phyloP scores from a whole-genome alignment of 2,888 invertebrate genomes.

The Tholera decimalis region DNA sequence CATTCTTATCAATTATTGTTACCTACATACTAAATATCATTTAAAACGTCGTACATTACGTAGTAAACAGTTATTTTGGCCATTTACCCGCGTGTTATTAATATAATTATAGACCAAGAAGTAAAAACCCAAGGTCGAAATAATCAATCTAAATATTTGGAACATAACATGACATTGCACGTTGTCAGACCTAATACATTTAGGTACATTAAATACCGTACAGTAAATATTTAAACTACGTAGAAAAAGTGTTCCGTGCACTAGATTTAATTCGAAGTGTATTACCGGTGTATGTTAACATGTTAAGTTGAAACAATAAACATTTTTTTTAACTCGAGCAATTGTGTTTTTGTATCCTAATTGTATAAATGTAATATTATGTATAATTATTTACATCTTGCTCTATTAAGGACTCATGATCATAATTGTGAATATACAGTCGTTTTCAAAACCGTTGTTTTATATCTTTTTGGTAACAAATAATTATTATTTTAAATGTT shows the following conservation, averaged over 20 bases:
- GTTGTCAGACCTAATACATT: slow-evolving; percentile 41
- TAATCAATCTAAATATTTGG: slow-evolving; percentile 33
- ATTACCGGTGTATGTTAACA: slow-evolving; percentile 72
- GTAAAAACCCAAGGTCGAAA: slow-evolving; percentile 33
- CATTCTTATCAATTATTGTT: slow-evolving; percentile 54
- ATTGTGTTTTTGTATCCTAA: slow-evolving; percentile 69
- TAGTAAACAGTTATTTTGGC: slow-evolving; percentile 54
- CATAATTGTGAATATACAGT: slow-evolving; percentile 50
- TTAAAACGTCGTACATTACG: slow-evolving; percentile 55
- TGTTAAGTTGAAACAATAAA: slow-evolving; percentile 72
- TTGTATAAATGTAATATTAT: slow-evolving; percentile 71
- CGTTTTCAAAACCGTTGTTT: slow-evolving; percentile 59
- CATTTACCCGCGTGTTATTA: slow-evolving; percentile 39
- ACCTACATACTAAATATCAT: slow-evolving; percentile 58
- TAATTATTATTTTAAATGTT: slow-evolving; percentile 18
- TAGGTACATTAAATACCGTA: slow-evolving; percentile 50
- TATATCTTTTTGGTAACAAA: slow-evolving; percentile 7
- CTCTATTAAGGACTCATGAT: slow-evolving; percentile 65
- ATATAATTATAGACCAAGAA: slow-evolving; percentile 23
- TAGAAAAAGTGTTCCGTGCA: slow-evolving; percentile 81
- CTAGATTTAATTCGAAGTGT: slow-evolving; percentile 76
- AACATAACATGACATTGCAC: slow-evolving; percentile 38
- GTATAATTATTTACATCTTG: slow-evolving; percentile 76
- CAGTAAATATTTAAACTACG: slow-evolving; percentile 69
- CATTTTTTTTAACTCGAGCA: slow-evolving; percentile 70